Evolutionary conservation across 1,140 invertebrate species (phyloP).

Genomic region (Zeugodacus cucurbitae): DNA sequence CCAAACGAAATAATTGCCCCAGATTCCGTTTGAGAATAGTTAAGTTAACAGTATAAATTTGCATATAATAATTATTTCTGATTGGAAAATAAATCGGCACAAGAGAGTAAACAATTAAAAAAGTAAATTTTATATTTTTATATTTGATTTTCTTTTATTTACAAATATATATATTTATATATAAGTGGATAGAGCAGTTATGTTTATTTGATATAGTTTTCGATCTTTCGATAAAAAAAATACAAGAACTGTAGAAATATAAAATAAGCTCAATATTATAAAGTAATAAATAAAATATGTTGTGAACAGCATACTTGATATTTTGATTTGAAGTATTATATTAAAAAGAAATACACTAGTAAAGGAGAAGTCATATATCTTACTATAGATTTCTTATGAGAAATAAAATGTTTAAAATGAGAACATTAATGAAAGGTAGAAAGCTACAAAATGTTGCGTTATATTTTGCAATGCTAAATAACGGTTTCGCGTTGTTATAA

Average conservation of each 20-base stretch:
- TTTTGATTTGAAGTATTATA: not conserved
- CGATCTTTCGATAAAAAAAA: constrained; percentile 1
- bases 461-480: not conserved
- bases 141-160: constrained; percentile 27
- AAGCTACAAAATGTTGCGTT: not conserved
- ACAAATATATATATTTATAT: constrained; percentile 15
- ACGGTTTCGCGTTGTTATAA: not conserved
- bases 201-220: constrained; percentile 17
- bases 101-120: not conserved
- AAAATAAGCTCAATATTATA: not conserved
- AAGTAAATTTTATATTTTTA: not conserved
- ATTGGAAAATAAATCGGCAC: too few species aligned
- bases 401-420: not conserved
- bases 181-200: not conserved
- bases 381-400: not conserved
- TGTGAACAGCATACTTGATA: not conserved
- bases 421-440: constrained; percentile 12
- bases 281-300: constrained; percentile 4
- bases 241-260: not conserved
- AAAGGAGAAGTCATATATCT: not conserved
- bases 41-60: too few species aligned
- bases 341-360: not conserved
- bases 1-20: too few species aligned
- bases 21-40: too few species aligned
- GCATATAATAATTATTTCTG: too few species aligned